phyloP scores from a whole-genome alignment of 1,140 invertebrate species.

The Octopus sinensis region DNA sequence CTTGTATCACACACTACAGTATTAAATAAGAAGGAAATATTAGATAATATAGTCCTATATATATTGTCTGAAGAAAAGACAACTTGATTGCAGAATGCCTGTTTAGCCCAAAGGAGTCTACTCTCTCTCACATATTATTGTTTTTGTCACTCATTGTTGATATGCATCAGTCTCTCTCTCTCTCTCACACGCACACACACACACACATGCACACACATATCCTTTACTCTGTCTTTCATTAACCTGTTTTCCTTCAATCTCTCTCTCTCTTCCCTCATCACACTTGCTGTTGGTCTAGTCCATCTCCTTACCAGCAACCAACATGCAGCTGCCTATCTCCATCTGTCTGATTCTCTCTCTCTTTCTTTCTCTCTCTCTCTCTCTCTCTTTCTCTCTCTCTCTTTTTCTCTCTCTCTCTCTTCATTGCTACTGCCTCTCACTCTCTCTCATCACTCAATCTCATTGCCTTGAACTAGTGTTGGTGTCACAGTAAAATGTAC shows the following conservation, averaged over 20 bases:
- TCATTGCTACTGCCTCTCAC: background rate
- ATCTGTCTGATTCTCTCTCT: background rate
- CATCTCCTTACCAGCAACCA: too few species aligned
- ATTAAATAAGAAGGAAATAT: too few species aligned
- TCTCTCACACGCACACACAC: constrained; percentile 14
- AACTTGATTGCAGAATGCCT: too few species aligned
- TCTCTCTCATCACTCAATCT: background rate
- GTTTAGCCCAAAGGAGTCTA: too few species aligned
- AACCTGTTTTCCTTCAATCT: background rate
- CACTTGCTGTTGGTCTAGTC: too few species aligned
- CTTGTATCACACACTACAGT: too few species aligned
- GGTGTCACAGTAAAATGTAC: too few species aligned
- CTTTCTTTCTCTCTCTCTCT: constrained; percentile 16
- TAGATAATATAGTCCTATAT: too few species aligned
- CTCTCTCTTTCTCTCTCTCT: constrained; percentile 2
- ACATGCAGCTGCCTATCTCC: background rate
- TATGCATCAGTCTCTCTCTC: background rate
- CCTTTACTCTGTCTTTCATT: background rate
- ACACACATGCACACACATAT: background rate
- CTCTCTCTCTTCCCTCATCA: background rate
- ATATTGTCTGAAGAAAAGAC: too few species aligned
- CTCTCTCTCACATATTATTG: too few species aligned
- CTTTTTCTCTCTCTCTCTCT: background rate
- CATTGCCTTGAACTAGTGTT: too few species aligned
- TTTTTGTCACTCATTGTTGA: too few species aligned